These are phyloP conservation scores for Oceanites oceanicus DNA, from an alignment of 2,113 vertebrate genomes.

Conservation along the genomic window DNA sequence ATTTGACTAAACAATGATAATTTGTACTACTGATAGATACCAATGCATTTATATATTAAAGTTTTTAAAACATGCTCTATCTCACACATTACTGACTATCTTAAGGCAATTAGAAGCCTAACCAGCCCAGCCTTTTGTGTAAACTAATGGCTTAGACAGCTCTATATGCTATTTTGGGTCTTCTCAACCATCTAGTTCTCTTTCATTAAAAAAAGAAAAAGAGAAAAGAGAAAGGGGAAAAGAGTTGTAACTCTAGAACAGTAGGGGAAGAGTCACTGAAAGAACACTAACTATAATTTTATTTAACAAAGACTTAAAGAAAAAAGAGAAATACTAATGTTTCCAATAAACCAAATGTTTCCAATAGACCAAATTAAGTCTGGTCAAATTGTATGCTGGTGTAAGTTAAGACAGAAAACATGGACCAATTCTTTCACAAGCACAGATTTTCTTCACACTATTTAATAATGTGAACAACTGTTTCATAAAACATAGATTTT, in stretches of 20 bases:
- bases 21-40: background rate
- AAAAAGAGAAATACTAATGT: background rate
- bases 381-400: background rate
- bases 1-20: background rate
- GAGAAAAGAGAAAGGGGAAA: background rate
- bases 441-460: background rate
- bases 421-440: background rate
- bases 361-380: background rate
- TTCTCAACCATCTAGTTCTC: background rate
- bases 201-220: background rate
- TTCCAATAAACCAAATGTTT: background rate
- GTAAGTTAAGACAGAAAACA: background rate
- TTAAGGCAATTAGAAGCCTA: background rate
- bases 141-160: background rate
- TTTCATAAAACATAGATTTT: conserved; percentile 12
- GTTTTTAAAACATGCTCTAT: background rate
- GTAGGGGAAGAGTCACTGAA: background rate
- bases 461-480: background rate
- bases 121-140: background rate
- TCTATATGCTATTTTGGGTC: background rate
- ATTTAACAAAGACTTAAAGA: background rate
- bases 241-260: background rate
- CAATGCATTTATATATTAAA: background rate
- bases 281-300: background rate
- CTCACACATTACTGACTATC: background rate